Conservation (phyloP, 2,113 vertebrate genomes). For the Myotis davidii region DNA sequence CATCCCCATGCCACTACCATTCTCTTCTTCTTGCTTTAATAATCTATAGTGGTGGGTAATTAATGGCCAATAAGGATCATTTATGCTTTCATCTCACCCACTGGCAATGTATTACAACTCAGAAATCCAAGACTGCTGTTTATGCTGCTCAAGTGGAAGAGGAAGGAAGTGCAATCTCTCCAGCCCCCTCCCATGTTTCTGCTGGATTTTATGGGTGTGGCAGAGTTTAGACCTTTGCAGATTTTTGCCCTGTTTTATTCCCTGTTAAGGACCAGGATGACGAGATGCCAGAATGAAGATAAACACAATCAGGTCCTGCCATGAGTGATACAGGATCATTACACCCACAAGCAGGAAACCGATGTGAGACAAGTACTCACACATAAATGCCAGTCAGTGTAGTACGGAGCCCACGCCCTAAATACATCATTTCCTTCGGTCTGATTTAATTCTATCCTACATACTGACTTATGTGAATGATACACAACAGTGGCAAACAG, state of each 20-base stretch:
- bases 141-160: slow-evolving; percentile 84
- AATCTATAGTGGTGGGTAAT: slow-evolving; percentile 55
- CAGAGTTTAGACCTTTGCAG: slow-evolving; percentile 86
- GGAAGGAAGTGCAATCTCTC: slow-evolving; percentile 86
- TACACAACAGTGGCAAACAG: background rate
- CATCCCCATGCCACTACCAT: background rate
- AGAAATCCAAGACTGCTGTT: slow-evolving; percentile 81
- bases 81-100: slow-evolving; percentile 76
- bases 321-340: slow-evolving; percentile 77
- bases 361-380: slow-evolving; percentile 80
- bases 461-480: slow-evolving; percentile 63
- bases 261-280: slow-evolving; percentile 62
- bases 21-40: slow-evolving; percentile 75
- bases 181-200: slow-evolving; percentile 79
- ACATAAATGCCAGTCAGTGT: slow-evolving; percentile 68
- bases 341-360: slow-evolving; percentile 83
- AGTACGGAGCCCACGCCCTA: slow-evolving; percentile 78
- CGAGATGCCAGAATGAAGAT: slow-evolving; percentile 51
- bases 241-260: slow-evolving; percentile 69
- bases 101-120: slow-evolving; percentile 79
- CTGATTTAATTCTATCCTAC: slow-evolving; percentile 69
- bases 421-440: slow-evolving; percentile 79
- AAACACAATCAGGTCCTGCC: slow-evolving; percentile 57
- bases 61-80: slow-evolving; percentile 75
- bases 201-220: slow-evolving; percentile 87